Evolutionary conservation across 2,888 invertebrate genomes (phyloP).

Genomic region (Meiosimyza decipiens): DNA sequence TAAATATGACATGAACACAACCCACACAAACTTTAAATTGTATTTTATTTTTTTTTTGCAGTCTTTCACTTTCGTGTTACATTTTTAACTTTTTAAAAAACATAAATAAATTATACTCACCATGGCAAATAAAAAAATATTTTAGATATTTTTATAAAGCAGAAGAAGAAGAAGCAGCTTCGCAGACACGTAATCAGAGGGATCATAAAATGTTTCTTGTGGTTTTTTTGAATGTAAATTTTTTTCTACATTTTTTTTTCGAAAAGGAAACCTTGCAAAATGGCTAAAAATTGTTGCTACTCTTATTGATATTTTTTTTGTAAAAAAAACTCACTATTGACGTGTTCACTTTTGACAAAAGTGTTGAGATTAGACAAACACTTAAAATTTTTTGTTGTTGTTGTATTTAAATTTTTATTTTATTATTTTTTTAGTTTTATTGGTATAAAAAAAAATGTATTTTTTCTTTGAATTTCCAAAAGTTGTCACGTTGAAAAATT

Average conservation of each 20-base stretch:
- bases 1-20: too few species aligned
- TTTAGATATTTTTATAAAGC: constrained; percentile 7
- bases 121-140: constrained; percentile 16
- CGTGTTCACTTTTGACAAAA: too few species aligned
- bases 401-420: not conserved
- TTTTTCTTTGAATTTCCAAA: not conserved
- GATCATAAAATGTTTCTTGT: not conserved
- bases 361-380: not conserved
- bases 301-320: not conserved
- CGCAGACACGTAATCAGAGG: too few species aligned
- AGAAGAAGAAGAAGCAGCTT: too few species aligned
- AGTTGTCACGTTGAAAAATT: constrained; percentile 23
- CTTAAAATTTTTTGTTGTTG: constrained; percentile 7
- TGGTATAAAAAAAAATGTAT: not conserved
- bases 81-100: not conserved
- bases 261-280: not conserved
- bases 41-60: too few species aligned
- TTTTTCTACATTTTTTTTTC: not conserved
- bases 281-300: not conserved
- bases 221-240: constrained; percentile 2
- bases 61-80: not conserved
- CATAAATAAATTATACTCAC: constrained; percentile 25
- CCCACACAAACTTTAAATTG: too few species aligned
- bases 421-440: not conserved
- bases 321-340: not conserved